A percentile compares a stretch with the other conserved stretches of the same genome.
Conservation (phyloP, 2,113 vertebrate species). For the Scophthalmus maximus region DNA sequence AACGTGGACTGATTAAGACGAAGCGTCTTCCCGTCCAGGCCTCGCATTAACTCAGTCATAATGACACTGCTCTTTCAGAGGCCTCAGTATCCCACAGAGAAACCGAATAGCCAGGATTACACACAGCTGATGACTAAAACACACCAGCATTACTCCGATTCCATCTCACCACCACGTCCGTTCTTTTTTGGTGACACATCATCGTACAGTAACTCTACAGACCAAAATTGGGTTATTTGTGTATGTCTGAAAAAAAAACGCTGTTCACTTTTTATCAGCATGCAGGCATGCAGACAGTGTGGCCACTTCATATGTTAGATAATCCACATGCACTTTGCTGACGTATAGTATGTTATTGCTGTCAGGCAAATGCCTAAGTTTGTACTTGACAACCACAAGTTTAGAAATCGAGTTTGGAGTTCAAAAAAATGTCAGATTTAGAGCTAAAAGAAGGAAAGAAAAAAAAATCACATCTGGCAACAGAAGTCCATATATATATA, state of each 20-base stretch:
- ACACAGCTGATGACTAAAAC: constrained; percentile 63
- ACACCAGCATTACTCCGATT: constrained; percentile 29
- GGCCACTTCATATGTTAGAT: neutral
- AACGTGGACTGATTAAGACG: constrained; percentile 61
- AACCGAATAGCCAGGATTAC: constrained; percentile 65
- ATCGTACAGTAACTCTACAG: constrained; percentile 25
- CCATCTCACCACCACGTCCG: constrained; percentile 22
- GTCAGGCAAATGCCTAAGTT: constrained; percentile 12
- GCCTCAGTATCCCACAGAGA: constrained; percentile 52
- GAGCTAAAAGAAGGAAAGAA: constrained; percentile 12
- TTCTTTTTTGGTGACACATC: constrained; percentile 33
- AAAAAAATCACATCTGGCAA: constrained; percentile 26
- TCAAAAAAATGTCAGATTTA: neutral
- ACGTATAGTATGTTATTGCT: neutral
- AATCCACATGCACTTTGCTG: constrained; percentile 3
- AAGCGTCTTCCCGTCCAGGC: constrained; percentile 37
- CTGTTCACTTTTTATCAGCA: neutral
- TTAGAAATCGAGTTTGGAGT: neutral
- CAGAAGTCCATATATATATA: constrained; percentile 48
- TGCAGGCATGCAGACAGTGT: constrained; percentile 1
- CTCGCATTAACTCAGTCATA: constrained; percentile 55
- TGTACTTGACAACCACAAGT: too few species aligned
- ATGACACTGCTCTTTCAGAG: constrained; percentile 61
- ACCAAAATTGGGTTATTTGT: constrained; percentile 19
- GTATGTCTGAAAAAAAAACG: neutral